Percentiles rank a stretch among this genome's conserved stretches.
Evolutionary conservation across 30 jellyfish, hydroid and myxozoan genomes (phyloP).

Genomic region (Hydractinia echinata): DNA sequence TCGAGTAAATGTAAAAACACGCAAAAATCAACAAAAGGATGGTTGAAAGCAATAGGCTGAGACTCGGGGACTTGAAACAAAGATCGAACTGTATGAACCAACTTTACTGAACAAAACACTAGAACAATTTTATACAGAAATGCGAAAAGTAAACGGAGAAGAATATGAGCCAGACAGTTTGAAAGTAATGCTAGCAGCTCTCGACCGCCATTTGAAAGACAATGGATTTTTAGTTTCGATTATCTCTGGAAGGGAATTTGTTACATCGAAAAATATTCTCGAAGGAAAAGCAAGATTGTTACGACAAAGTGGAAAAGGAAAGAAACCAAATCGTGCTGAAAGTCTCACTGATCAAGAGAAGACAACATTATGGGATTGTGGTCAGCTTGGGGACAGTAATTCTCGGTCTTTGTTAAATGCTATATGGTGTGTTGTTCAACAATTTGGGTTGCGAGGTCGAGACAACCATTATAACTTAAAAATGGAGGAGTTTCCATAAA

Average conservation of each 20-base stretch:
- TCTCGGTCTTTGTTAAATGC: neutral
- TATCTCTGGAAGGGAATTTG: conserved; percentile 4
- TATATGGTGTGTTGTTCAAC: neutral
- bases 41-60: neutral
- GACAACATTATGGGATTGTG: neutral
- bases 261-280: neutral
- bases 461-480: neutral
- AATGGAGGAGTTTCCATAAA: neutral
- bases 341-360: neutral
- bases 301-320: neutral
- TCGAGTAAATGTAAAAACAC: conserved; percentile 15
- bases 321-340: neutral
- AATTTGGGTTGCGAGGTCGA: conserved; percentile 2
- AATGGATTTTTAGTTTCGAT: neutral
- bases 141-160: conserved; percentile 9
- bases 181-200: conserved; percentile 9
- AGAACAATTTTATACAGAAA: conserved; percentile 9
- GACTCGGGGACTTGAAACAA: neutral
- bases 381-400: neutral
- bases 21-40: neutral
- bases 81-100: neutral
- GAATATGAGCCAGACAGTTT: conserved; percentile 19
- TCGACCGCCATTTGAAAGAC: neutral
- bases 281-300: conserved; percentile 18
- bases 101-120: neutral